A percentile compares a stretch with the other conserved stretches of the same genome.
Conservation (phyloP, 1,140 invertebrate genomes). For the Pseudoatta argentina region DNA sequence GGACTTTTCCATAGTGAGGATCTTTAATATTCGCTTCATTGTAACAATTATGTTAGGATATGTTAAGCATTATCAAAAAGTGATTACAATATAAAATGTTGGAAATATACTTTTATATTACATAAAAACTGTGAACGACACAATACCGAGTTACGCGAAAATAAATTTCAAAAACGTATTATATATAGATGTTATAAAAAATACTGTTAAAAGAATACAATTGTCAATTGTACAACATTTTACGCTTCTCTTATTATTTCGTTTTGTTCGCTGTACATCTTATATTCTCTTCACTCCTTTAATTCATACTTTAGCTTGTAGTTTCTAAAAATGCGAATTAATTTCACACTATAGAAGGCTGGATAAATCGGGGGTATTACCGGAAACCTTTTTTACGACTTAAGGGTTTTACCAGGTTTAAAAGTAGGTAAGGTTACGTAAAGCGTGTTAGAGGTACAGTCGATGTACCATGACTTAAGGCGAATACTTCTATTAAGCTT, state of each 20-base stretch:
- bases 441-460: constrained; percentile 47
- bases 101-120: not conserved
- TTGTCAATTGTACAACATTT: constrained; percentile 28
- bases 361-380: constrained; percentile 54
- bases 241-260: not conserved
- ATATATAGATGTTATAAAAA: not conserved
- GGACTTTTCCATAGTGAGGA: not conserved
- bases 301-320: constrained; percentile 39
- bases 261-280: constrained; percentile 1
- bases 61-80: not conserved
- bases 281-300: not conserved
- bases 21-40: not conserved
- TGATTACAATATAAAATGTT: not conserved
- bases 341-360: constrained; percentile 39
- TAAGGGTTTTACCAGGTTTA: constrained; percentile 48
- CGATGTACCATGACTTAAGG: constrained; percentile 49
- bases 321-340: constrained; percentile 56
- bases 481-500: constrained; percentile 44
- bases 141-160: not conserved
- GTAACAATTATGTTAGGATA: too few relatives aligned
- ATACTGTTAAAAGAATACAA: constrained; percentile 1
- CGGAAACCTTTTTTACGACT: constrained; percentile 52
- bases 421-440: constrained; percentile 51
- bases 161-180: constrained; percentile 7
- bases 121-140: not conserved